phyloP scores from a whole-genome alignment of 2,888 invertebrate genomes.

The Dione vanillae region DNA sequence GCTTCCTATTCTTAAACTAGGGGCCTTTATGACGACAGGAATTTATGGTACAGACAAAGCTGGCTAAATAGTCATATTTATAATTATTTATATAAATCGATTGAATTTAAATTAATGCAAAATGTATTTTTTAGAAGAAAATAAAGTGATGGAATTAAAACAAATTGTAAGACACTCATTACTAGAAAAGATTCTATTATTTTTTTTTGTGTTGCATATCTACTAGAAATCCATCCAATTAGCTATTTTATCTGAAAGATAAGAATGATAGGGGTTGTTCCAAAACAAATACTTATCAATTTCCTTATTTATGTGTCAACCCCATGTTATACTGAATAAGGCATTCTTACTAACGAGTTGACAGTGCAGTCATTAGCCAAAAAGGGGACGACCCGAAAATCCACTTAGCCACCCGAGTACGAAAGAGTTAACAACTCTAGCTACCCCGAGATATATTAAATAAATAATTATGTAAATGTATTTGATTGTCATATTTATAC shows the following conservation, averaged over 20 bases:
- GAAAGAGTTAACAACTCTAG: slow-evolving; percentile 32
- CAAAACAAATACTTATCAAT: slow-evolving; percentile 23
- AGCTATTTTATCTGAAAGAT: slow-evolving; percentile 6
- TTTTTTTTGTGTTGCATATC: background rate
- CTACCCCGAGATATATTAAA: background rate
- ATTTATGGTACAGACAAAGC: too few relatives aligned
- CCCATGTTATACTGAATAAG: slow-evolving; percentile 34
- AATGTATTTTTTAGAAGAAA: too few relatives aligned
- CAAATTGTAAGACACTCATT: too few relatives aligned
- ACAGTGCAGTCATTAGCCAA: slow-evolving; percentile 75
- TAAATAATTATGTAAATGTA: background rate
- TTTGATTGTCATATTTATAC: background rate
- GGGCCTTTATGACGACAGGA: too few relatives aligned
- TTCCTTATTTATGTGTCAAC: slow-evolving; percentile 28
- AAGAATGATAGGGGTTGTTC: background rate
- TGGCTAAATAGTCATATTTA: too few relatives aligned
- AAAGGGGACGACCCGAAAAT: slow-evolving; percentile 77
- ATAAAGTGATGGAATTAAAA: too few relatives aligned
- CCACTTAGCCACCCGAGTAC: slow-evolving; percentile 67
- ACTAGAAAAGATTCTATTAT: background rate
- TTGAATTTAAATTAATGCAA: too few relatives aligned
- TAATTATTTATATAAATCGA: too few relatives aligned
- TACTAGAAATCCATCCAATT: background rate
- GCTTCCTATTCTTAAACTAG: too few relatives aligned
- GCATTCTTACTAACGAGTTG: slow-evolving; percentile 66